Percentiles rank a stretch among this genome's conserved stretches.
Conservation (phyloP, 2,888 invertebrate genomes). For the Noctua pronuba region DNA sequence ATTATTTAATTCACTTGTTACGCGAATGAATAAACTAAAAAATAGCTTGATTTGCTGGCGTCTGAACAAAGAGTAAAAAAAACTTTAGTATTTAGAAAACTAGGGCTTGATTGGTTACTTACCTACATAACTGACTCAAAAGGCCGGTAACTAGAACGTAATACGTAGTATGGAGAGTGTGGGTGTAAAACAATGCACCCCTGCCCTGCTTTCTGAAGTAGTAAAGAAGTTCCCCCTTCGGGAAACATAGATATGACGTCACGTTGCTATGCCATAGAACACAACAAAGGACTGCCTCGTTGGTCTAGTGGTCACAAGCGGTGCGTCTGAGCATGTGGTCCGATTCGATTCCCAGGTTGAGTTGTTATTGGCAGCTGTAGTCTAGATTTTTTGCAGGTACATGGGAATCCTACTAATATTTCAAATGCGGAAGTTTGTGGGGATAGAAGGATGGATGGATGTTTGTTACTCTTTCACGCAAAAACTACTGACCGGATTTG, state of each 20-base stretch:
- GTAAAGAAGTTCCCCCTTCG: not conserved
- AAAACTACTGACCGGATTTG: no score
- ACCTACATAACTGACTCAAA: not conserved
- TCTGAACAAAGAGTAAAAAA: no score
- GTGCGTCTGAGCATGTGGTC: not conserved
- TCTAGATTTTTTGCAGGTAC: no score
- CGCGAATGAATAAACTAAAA: not conserved
- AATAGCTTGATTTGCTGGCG: no score
- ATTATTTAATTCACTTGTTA: not conserved
- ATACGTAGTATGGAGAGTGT: not conserved
- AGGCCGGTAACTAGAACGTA: not conserved
- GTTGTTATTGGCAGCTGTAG: no score
- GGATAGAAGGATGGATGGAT: no score
- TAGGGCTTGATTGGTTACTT: not conserved
- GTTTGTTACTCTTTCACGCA: no score
- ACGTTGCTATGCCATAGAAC: not conserved
- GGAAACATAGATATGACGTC: not conserved
- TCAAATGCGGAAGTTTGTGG: no score
- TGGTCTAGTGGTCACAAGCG: not conserved
- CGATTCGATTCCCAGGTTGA: not conserved
- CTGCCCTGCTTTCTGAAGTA: constrained; percentile 21
- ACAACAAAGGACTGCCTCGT: not conserved
- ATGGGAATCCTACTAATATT: no score
- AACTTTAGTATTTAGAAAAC: no score
- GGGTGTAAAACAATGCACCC: constrained; percentile 3